A percentile compares a stretch with the other conserved stretches of the same genome.
Conservation (phyloP, 1,140 invertebrate species). For the Plodia interpunctella region DNA sequence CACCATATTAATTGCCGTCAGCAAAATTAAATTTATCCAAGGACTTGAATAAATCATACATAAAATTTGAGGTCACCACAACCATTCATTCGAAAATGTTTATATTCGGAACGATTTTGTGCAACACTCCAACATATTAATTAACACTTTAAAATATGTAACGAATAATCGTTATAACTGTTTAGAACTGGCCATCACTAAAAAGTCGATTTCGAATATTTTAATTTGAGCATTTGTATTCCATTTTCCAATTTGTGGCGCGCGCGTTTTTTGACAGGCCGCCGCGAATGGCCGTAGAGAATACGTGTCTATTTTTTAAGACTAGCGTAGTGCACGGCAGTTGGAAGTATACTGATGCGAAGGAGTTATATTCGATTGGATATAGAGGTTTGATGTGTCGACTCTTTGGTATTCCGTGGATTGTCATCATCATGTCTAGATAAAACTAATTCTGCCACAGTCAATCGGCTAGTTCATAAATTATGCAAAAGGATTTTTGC, state of each 20-base stretch:
- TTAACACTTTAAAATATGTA: constrained; percentile 1
- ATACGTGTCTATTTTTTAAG: constrained; percentile 28
- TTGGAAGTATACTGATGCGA: constrained; percentile 33
- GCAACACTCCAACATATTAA: constrained; percentile 8
- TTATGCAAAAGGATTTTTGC: background rate
- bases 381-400: constrained; percentile 6
- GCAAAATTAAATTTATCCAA: constrained; percentile 70
- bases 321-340: constrained; percentile 28
- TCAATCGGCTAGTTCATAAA: background rate
- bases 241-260: constrained; percentile 1
- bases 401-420: background rate
- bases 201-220: background rate
- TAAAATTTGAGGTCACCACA: constrained; percentile 64
- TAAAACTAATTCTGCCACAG: background rate
- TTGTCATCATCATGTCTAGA: background rate
- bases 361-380: background rate
- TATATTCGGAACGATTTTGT: constrained; percentile 37
- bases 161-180: background rate
- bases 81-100: constrained; percentile 55
- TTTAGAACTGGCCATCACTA: background rate
- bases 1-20: constrained; percentile 71
- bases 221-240: constrained; percentile 4
- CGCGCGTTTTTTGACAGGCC: constrained; percentile 12
- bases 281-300: background rate
- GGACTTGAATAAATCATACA: constrained; percentile 74